Percentiles rank a stretch among this genome's conserved stretches.
Evolutionary conservation across 2,113 vertebrate species (phyloP).

Genomic region (Blennius ocellaris): DNA sequence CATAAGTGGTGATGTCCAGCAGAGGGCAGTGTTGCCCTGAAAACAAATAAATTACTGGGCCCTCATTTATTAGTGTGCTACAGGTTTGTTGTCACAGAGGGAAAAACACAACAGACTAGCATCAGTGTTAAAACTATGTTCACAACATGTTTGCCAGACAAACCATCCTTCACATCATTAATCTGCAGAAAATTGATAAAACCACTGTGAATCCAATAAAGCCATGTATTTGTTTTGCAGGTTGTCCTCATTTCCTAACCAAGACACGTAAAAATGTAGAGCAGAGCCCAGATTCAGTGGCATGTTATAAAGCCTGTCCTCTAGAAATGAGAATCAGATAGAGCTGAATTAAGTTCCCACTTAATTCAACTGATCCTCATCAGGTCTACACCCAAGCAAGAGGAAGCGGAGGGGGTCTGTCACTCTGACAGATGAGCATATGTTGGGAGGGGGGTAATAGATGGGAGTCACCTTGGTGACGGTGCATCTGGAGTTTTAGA

Average conservation of each 20-base stretch:
- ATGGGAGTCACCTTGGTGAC: constrained; percentile 74
- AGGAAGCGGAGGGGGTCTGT: constrained; percentile 39
- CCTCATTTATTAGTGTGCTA: background rate
- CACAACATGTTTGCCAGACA: background rate
- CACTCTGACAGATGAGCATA: constrained; percentile 60
- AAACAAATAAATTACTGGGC: constrained; percentile 12
- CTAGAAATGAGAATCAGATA: constrained; percentile 31
- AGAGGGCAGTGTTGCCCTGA: constrained; percentile 66
- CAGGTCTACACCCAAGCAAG: constrained; percentile 41
- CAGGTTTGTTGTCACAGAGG: constrained; percentile 15
- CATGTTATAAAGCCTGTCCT: constrained; percentile 27
- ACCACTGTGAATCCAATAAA: no score
- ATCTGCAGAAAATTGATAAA: constrained; percentile 9
- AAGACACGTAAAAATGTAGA: background rate
- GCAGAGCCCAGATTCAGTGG: background rate
- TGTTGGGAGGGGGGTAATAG: constrained; percentile 49
- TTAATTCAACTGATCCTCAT: constrained; percentile 46
- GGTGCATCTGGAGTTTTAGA: constrained; percentile 72
- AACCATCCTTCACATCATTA: background rate
- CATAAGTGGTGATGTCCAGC: constrained; percentile 41
- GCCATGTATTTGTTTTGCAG: background rate
- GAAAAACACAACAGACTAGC: constrained; percentile 2
- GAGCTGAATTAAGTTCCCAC: constrained; percentile 31
- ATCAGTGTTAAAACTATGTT: background rate
- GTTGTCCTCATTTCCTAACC: constrained; percentile 5